Evolutionary conservation across 2,888 invertebrate species (phyloP).

Genomic region (Eupithecia insigniata): DNA sequence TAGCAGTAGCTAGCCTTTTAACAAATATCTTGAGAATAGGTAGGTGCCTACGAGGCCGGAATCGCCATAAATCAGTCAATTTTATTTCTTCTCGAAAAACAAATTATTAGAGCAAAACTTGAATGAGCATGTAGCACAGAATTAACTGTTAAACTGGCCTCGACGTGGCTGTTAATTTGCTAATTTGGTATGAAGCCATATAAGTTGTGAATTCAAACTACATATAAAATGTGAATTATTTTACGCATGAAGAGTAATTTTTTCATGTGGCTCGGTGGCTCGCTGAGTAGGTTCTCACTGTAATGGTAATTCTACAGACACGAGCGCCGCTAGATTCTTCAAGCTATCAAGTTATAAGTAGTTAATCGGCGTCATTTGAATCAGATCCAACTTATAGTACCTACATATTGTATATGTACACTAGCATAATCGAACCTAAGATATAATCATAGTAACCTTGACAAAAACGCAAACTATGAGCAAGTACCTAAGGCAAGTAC

Average conservation of each 20-base stretch:
- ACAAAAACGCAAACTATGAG: background rate
- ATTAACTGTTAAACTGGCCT: constrained; percentile 33
- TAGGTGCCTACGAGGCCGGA: background rate
- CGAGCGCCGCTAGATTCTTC: constrained; percentile 1
- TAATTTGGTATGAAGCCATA: constrained; percentile 15
- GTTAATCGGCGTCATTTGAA: too few relatives aligned
- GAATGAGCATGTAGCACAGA: constrained; percentile 24
- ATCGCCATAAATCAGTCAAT: background rate
- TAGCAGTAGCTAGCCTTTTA: background rate
- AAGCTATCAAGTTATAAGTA: background rate
- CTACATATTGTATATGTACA: too few relatives aligned
- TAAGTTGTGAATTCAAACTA: background rate
- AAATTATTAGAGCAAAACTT: constrained; percentile 39
- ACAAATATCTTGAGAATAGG: background rate
- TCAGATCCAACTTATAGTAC: background rate
- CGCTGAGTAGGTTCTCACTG: background rate
- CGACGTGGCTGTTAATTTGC: constrained; percentile 22
- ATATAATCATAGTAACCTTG: background rate
- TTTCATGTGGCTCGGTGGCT: background rate
- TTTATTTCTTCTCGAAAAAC: constrained; percentile 23
- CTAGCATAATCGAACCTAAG: background rate
- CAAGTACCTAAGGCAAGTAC: too few relatives aligned
- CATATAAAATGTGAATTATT: constrained; percentile 10
- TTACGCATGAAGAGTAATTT: constrained; percentile 6
- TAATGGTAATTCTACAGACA: constrained; percentile 15